Evolutionary conservation across 64 coral and sea anemone genomes (phyloP), one percentile per base, ranked within the genome.

Genomic region (Montipora cactus): DNA sequence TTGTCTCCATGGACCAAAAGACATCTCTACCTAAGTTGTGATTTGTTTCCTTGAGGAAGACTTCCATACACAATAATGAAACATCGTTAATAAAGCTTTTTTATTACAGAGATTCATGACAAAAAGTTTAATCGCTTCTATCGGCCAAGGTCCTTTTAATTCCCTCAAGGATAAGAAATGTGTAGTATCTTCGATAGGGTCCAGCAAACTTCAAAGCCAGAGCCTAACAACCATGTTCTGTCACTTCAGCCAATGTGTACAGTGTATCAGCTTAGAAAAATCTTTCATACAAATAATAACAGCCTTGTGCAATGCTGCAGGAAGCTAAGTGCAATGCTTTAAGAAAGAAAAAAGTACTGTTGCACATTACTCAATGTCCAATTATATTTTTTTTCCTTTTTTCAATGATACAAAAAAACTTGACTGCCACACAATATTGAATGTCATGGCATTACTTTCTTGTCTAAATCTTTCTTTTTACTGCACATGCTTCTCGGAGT

Each of bases 221-320:
- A 13, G 53, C 20, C 66, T 68, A 68, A 7, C 8, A 21, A 71
- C 71, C 82, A 52, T 72, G 62, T 86, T 86, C 66, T 86, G 11
- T 74, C 91, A 92, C 91, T 92, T 85, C 72, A 93, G 84, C 84
- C 28, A 88, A 93, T 93, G 92, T 84, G 62, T 74, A 67, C 84
- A 93, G 84, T 93, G 92, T 88, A 93, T 93, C 92, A 93, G 84
- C 92, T 93, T 71, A 93, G 88, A 88, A 81, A 79, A 20, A 21
- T 52, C 25, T 67, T 64, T 46, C 46, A 19, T 78, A 3, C 7
- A 66, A 18, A 19, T 66, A 19, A 22, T 12, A 16, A 18, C 55
- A 78, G 51, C 53, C 0, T 16, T 20, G 77, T 91, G 67, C 89
- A 71, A 79, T 47, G 59, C 48, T 80, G 59, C 21, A 67, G 48